Evolutionary conservation across 2,888 invertebrate species (phyloP).

Genomic region (Gastracanthus pulcherrimus): DNA sequence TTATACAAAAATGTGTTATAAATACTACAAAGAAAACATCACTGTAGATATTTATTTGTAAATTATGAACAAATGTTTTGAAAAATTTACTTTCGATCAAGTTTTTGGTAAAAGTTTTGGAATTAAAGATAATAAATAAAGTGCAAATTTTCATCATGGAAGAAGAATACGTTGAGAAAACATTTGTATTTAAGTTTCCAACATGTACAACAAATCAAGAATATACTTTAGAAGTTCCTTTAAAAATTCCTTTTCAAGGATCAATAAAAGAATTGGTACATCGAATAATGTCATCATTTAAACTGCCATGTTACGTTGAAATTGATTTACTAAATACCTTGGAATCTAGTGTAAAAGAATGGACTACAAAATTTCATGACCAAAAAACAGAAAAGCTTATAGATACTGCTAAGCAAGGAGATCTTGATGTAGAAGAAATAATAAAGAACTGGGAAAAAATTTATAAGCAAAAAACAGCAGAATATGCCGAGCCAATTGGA

Average conservation of each 20-base stretch:
- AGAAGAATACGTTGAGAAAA: conserved; percentile 70
- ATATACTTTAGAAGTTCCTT: conserved; percentile 81
- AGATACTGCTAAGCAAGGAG: conserved; percentile 81
- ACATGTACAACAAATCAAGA: conserved; percentile 80
- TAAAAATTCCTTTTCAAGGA: conserved; percentile 82
- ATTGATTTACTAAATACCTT: conserved; percentile 82
- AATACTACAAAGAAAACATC: neutral
- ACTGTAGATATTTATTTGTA: neutral
- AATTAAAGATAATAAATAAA: neutral
- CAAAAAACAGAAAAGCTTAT: conserved; percentile 82
- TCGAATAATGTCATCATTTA: conserved; percentile 83
- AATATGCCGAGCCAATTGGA: conserved; percentile 89
- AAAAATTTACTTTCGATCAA: neutral
- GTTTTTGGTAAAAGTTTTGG: neutral
- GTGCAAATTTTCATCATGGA: conserved; percentile 60
- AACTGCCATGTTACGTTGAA: conserved; percentile 85
- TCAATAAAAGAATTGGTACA: conserved; percentile 83
- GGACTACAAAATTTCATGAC: conserved; percentile 85
- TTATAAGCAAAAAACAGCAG: conserved; percentile 89
- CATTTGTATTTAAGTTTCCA: conserved; percentile 79
- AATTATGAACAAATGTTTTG: neutral
- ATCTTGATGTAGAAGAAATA: conserved; percentile 85
- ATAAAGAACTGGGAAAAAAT: conserved; percentile 89
- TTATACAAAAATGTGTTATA: neutral
- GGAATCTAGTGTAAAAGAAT: conserved; percentile 82